Evolutionary conservation across 2,797 vertebrate genomes (phyloP), one percentile per base, ranked within the genome.

Genomic region (Betta splendens): DNA sequence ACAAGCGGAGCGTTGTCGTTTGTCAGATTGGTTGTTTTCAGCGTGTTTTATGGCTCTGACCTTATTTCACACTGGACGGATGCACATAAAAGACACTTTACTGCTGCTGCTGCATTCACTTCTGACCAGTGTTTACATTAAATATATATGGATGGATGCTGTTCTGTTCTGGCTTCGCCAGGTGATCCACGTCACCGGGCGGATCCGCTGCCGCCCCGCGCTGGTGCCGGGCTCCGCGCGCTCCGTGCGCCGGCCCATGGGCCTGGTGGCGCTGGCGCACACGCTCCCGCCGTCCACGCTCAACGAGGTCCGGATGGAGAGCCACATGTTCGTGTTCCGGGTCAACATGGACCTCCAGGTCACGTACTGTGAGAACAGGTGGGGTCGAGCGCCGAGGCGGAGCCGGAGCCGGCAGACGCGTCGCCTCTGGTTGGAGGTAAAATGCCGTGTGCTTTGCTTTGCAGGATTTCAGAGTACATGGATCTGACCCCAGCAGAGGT

Each of bases 331-430:
- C 35, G 95, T 96, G 64, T 95, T 94, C 77, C 91, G 95, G 15
- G 94, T 96, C 79, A 95, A 94, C 90, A 93, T 96, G 92, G 94
- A 94, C 62, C 91, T 96, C 32, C 94, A 95, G 89, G 93, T 96
- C 83, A 93, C 94, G 32, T 95, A 95, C 55, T 96, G 95, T 62
- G 95, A 96, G 87, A 96, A 94, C 93, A 95, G 95, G 95, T 96
- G 80, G 45, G n/a, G n/a, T n/a, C n/a, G n/a, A n/a, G n/a, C n/a
- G n/a, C n/a, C n/a, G n/a, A n/a, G n/a, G n/a, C n/a, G n/a, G n/a
- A n/a, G n/a, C n/a, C n/a, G n/a, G n/a, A n/a, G n/a, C n/a, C n/a
- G n/a, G n/a, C n/a, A n/a, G n/a, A n/a, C n/a, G n/a, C n/a, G n/a
- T n/a, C n/a, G 60, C 46, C 56, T 56, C 51, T 61, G 33, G 28